Percentiles rank a stretch among this genome's conserved stretches.
Conservation (phyloP, 2,888 invertebrate species). For the Catocala fraxini region DNA sequence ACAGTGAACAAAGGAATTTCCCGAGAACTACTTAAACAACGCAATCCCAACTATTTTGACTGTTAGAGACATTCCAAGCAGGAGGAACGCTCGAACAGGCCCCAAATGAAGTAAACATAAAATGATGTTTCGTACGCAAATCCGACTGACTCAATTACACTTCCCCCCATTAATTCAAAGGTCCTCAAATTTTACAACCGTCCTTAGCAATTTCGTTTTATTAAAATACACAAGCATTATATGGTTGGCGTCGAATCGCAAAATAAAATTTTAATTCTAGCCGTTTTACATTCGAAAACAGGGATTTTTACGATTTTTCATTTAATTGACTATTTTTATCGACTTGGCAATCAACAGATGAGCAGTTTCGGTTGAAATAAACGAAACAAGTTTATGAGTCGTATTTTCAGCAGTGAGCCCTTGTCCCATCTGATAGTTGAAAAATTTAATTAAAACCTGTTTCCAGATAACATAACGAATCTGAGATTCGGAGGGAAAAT, state of each 20-base stretch:
- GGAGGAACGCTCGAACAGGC: constrained; percentile 19
- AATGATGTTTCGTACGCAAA: constrained; percentile 67
- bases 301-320: constrained; percentile 71
- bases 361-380: constrained; percentile 46
- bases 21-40: constrained; percentile 27
- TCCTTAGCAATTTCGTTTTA: constrained; percentile 79
- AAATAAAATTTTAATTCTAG: constrained; percentile 75
- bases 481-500: constrained; percentile 56
- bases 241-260: constrained; percentile 66
- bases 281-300: constrained; percentile 57
- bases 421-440: constrained; percentile 69
- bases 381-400: constrained; percentile 60
- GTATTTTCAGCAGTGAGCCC: constrained; percentile 55
- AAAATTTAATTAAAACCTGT: constrained; percentile 71
- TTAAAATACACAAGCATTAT: constrained; percentile 79
- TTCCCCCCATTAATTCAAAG: constrained; percentile 72
- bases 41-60: constrained; percentile 34
- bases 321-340: constrained; percentile 64
- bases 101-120: constrained; percentile 58
- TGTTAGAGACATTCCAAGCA: constrained; percentile 24
- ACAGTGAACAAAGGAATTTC: constrained; percentile 37
- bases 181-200: constrained; percentile 81
- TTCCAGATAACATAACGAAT: constrained; percentile 62
- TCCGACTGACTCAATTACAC: constrained; percentile 73
- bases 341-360: constrained; percentile 49